Evolutionary conservation across 2,797 vertebrate species (phyloP), one percentile per base, ranked within the genome.

Genomic region (Hapalemur alaotrensis): DNA sequence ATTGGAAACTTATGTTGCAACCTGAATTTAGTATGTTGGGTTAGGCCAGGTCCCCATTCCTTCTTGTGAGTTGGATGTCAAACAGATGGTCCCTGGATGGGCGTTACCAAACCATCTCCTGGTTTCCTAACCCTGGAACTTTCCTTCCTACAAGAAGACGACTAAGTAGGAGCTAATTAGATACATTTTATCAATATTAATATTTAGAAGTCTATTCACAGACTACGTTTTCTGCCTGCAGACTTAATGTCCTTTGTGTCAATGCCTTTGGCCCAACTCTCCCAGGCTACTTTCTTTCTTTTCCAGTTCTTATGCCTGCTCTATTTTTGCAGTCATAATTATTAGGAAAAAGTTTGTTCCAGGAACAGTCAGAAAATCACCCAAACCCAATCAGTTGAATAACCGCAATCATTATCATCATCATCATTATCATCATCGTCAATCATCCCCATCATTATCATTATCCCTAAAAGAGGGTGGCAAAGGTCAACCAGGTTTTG

Each of bases 301-400:
- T 76, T 95, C 63, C 28, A 93, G 38, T 87, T 87, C 54, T 89
- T 75, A 89, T 63, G n/a, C 30, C 65, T 93, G 28, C 28, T 93
- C 23, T 93, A 57, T 86, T 95, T 95, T 84, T 70, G 41, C 13
- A 84, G 35, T 48, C 69, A 80, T 81, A 91, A 48, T 82, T 89
- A 81, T 50, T 92, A 70, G 65, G 79, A n/a, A 96, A 94, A 86
- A 73, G 22, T 70, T 95, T 96, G 30, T 86, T 95, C 50, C 73
- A 90, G 32, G 5, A 95, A 89, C 72, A 88, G 94, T 97, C 72
- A 90, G 38, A 94, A 93, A 97, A 95, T 72, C 93, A 82, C 54
- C n/a, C 70, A 97, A 91, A 91, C n/a, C 48, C 48, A 81, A 54
- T 90, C 61, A 85, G 63, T 72, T n/a, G 41, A 95, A 92, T 89